Evolutionary conservation across 2,888 invertebrate genomes (phyloP), one percentile per base, ranked within the genome.

Genomic region (Pseudoips prasinana): DNA sequence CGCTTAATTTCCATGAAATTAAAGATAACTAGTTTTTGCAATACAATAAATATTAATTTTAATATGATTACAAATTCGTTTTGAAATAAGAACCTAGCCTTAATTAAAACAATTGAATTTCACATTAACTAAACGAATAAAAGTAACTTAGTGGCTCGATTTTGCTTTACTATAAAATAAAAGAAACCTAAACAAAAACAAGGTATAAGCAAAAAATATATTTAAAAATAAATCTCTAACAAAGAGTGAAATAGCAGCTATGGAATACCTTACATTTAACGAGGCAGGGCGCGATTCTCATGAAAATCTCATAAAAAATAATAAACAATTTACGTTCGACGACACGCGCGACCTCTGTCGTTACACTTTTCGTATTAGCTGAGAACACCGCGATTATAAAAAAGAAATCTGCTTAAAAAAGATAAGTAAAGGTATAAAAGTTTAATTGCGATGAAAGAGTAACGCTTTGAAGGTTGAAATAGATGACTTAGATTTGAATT

Each of bases 261-360:
- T 28, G 23, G 28, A 30, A 25, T 28, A 45, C 14, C 14, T 14
- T 14, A 14, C 32, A 35, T 46, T 59, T 76, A 80, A 76, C 73
- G 75, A 70, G 66, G 48, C 58, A 50, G 53, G 60, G 58, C 64
- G 64, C 72, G 69, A 59, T 65, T 69, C 68, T 69, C 72, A 69
- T 79, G 79, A 78, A 81, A 81, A 77, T 68, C 66, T 68, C 82
- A 77, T 86, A 86, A 87, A 86, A 86, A 84, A 86, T 86, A 87
- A 86, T 86, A 84, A 80, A 84, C 85, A 85, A 86, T 86, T 86
- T 86, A 83, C 72, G 76, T 87, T 86, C 87, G 34, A 47, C 60
- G 83, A 83, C 87, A 86, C 87, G 87, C 79, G 72, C 80, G 60
- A 62, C 39, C 58, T 67, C 63, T 61, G 53, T 70, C 75, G 72